These are phyloP conservation scores for Caenorhabditis macrosperma DNA, from an alignment of 2,888 invertebrate species.

Conservation along the genomic window DNA sequence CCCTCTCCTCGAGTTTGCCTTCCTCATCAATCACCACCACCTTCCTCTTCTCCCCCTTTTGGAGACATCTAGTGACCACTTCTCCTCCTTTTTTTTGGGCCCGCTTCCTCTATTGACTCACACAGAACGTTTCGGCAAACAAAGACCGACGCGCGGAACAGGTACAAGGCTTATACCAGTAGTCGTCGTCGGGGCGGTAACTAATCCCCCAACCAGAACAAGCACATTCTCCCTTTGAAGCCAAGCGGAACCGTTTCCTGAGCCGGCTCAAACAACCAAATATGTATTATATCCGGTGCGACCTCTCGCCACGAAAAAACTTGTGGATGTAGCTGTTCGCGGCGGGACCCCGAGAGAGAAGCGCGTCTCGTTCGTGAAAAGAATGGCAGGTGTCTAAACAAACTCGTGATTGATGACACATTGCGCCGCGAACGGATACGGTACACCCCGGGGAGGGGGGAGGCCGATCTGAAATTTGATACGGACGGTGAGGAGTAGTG, in stretches of 20 bases:
- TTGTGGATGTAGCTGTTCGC: slow-evolving; percentile 44
- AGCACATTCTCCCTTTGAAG: slow-evolving; percentile 44
- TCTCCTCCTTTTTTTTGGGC: slow-evolving; percentile 19
- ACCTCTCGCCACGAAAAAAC: slow-evolving; percentile 27
- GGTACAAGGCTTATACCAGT: too few species aligned
- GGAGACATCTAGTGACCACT: slow-evolving; percentile 49
- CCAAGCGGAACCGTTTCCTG: slow-evolving; percentile 41
- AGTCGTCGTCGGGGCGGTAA: slow-evolving; percentile 17
- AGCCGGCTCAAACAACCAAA: slow-evolving; percentile 24
- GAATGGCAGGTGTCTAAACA: slow-evolving; percentile 57
- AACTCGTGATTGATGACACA: slow-evolving; percentile 43
- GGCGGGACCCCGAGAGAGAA: too few species aligned
- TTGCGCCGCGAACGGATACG: too few species aligned
- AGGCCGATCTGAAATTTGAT: slow-evolving; percentile 48
- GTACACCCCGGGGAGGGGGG: too few species aligned
- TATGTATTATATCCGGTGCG: too few species aligned
- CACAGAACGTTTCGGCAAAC: too few species aligned
- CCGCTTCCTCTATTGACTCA: slow-evolving; percentile 33
- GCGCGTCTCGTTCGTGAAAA: background rate
- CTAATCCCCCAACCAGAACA: slow-evolving; percentile 31
- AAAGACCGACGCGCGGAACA: too few species aligned
- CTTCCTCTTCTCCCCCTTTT: slow-evolving; percentile 29
- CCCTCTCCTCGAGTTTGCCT: slow-evolving; percentile 33
- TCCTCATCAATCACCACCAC: slow-evolving; percentile 55
- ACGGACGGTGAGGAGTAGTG: too few species aligned